Base-by-base conservation (phyloP, 2,797 vertebrate genomes). In the Anguilla marmorata region DNA sequence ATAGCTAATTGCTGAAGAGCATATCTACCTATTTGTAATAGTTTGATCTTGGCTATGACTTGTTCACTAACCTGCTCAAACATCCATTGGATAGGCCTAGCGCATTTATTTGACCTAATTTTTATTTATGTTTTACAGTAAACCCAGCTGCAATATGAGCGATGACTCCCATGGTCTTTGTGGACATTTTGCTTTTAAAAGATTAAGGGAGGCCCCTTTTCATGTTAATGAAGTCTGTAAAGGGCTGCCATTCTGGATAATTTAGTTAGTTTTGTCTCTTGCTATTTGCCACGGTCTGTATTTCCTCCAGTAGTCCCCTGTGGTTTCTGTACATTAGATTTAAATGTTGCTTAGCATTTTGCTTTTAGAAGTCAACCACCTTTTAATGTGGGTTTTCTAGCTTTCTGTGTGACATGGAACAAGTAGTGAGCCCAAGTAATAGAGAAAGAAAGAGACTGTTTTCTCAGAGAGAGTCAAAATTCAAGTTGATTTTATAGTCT, bases 191-290 rank as follows among this genome's bases (percentile, higher is more conserved):
- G 95, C 95, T 96, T 96, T 96, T 96, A 95, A 82, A 95, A 96
- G 95, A 97, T 97, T 96, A 96, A 96, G 94, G 94, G 95, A 94
- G 94, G 94, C 94, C 93, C 94, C 96, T 94, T 96, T 96, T 94
- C 96, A 96, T 97, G 96, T 96, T 96, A 96, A 97, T 96, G 96
- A 96, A 96, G 94, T 66, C 94, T 91, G 90, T 91, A 91, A 95
- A 96, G 97, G 95, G 96, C 94, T 95, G 95, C 96, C 95, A 95
- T 97, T 95, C 96, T 94, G 94, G 94, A 95, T 96, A 96, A 97
- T 97, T 97, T 96, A 95, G 96, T 96, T 96, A 95, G 96, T 96
- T 96, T 96, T 37, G 21, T 37, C 30, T 95, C 96, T 95, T 96
- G 94, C 94, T 93, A 27, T 86, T 87, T 72, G 95, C 95, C 92